Evolutionary conservation across 1,140 invertebrate genomes (phyloP), one percentile per base, ranked within the genome.

Genomic region (Drosophila yakuba): DNA sequence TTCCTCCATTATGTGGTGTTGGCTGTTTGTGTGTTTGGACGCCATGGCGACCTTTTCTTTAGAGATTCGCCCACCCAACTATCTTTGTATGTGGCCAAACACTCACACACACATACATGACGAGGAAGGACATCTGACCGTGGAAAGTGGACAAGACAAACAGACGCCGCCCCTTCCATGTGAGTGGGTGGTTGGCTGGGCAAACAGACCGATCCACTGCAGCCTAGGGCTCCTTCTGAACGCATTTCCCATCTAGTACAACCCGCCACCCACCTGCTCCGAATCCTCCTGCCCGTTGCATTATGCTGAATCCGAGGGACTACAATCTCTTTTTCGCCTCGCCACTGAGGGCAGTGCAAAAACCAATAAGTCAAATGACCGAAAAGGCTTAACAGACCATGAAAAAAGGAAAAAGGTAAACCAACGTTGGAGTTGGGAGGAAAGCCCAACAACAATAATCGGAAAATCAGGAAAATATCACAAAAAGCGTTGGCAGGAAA

Each of bases 351-450:
- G 47, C 66, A 72, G 48, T 63, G 51, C 55, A 89, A 89, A 71
- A 89, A 90, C 80, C 84, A 89, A 89, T 89, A 89, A 89, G 84
- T 89, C 84, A 89, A 90, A 89, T 80, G 80, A 89, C 84, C 80
- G 88, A 89, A 86, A 89, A 89, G 84, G 84, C 85, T 89, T 89
- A 89, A 84, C 84, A 78, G 77, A 84, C 83, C 82, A 84, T 84
- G 82, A 78, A 77, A 75, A 64, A 79, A 71, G 74, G 62, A 86
- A 60, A 77, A 52, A 78, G 59, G 44, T 69, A 86, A 86, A 64
- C 77, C 60, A 74, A 71, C 81, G 64, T 55, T 54, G 47, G 47
- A 50, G 15, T 61, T 59, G 52, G 64, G 35, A 32, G 25, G 32
- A 78, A 52, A 66, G 47, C 44, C 51, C 54, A 60, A 64, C 69